Conservation (phyloP, 1,140 invertebrate species). For the Uloborus diversus region DNA sequence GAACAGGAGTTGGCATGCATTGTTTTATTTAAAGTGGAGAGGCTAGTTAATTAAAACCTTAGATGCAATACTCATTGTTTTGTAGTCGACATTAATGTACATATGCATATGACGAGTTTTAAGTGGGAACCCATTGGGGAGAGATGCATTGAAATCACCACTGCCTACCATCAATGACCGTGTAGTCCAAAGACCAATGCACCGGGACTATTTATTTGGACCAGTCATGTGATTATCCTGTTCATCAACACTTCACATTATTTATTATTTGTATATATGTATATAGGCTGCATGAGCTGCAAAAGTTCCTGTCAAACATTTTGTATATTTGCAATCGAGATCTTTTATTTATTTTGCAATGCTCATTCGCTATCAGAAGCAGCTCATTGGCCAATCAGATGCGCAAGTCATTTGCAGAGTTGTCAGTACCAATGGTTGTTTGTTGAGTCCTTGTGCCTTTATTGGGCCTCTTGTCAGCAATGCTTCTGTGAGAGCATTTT, state of each 20-base stretch:
- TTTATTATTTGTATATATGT: constrained; percentile 38
- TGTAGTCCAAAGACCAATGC: background rate
- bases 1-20: no score
- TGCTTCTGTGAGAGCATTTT: constrained; percentile 1
- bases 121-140: background rate
- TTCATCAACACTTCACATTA: background rate
- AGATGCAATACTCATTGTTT: background rate
- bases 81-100: no score
- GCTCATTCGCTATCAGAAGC: background rate
- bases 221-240: background rate
- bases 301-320: constrained; percentile 18
- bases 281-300: constrained; percentile 42
- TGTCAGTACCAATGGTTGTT: background rate
- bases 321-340: constrained; percentile 26
- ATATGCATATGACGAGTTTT: background rate
- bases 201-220: background rate
- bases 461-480: constrained; percentile 18
- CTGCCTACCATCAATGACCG: background rate
- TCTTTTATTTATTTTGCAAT: constrained; percentile 31
- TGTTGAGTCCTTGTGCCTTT: constrained; percentile 39
- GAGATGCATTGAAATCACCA: background rate
- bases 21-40: no score
- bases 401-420: background rate
- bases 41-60: background rate
- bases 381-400: constrained; percentile 38